A percentile compares a stretch with the other conserved stretches of the same genome.
Conservation (phyloP, 2,797 vertebrate genomes). For the Limnodromus scolopaceus region DNA sequence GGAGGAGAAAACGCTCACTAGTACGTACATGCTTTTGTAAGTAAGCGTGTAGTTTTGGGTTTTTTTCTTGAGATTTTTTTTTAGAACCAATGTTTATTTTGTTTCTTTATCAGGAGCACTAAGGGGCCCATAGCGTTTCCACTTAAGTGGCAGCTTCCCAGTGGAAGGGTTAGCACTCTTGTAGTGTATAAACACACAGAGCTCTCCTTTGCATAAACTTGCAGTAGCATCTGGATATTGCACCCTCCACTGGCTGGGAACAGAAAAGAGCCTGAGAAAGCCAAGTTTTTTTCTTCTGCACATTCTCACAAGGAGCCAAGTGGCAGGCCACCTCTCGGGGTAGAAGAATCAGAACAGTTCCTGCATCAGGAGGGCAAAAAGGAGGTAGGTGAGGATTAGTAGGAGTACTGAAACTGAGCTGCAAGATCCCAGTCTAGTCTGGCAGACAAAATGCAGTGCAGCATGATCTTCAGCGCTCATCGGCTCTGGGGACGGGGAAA, state of each 20-base stretch:
- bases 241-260: neutral
- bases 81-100: neutral
- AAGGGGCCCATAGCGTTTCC: neutral
- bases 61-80: neutral
- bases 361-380: neutral
- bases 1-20: neutral
- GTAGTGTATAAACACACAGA: neutral
- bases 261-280: neutral
- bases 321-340: neutral
- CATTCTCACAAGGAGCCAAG: neutral
- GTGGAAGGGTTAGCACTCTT: neutral
- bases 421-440: neutral
- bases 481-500: no score
- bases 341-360: neutral
- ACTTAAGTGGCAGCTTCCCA: neutral
- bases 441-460: neutral
- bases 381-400: neutral
- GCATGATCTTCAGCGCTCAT: neutral
- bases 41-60: neutral
- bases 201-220: neutral
- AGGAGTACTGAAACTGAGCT: neutral
- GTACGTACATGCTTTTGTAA: neutral
- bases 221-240: neutral
- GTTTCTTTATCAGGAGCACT: neutral
- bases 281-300: neutral